phyloP scores from a whole-genome alignment of 2,888 invertebrate genomes.

The Merodon equestris region DNA sequence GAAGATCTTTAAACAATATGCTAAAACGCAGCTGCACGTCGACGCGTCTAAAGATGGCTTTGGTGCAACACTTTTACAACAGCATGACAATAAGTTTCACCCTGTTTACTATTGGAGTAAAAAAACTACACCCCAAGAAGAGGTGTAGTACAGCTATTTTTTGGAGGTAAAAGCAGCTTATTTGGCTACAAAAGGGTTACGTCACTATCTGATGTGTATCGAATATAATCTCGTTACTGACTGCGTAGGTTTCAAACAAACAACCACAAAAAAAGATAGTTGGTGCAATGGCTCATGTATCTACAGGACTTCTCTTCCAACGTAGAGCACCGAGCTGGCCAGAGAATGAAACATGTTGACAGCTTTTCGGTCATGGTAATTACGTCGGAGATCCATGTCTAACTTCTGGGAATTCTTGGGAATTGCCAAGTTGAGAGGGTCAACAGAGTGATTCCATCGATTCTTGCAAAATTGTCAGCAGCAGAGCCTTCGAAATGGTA shows the following conservation, averaged over 20 bases:
- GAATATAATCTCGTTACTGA: conserved; percentile 53
- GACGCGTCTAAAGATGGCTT: conserved; percentile 62
- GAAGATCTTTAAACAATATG: conserved; percentile 27
- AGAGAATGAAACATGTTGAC: conserved; percentile 34
- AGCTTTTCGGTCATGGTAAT: conserved; percentile 25
- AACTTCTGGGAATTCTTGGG: conserved; percentile 2
- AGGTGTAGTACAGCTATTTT: conserved; percentile 61
- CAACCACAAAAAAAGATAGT: conserved; percentile 54
- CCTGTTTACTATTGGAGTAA: conserved; percentile 26
- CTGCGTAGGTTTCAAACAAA: conserved; percentile 29
- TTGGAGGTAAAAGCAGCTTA: conserved; percentile 69
- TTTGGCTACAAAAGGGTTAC: conserved; percentile 70
- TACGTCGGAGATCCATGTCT: not conserved
- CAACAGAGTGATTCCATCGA: conserved; percentile 10
- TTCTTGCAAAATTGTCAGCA: conserved; percentile 8
- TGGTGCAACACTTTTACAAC: conserved; percentile 55
- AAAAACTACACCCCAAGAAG: conserved; percentile 15
- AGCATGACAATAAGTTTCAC: conserved; percentile 8
- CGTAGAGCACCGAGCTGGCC: not conserved
- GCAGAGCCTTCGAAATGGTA: conserved; percentile 15
- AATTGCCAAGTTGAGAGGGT: conserved; percentile 40
- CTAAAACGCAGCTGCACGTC: conserved; percentile 60
- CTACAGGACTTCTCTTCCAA: conserved; percentile 24
- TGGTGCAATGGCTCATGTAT: conserved; percentile 58
- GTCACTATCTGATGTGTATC: conserved; percentile 55